Conservation (phyloP, 1,140 invertebrate genomes). For the Grapholita molesta region DNA sequence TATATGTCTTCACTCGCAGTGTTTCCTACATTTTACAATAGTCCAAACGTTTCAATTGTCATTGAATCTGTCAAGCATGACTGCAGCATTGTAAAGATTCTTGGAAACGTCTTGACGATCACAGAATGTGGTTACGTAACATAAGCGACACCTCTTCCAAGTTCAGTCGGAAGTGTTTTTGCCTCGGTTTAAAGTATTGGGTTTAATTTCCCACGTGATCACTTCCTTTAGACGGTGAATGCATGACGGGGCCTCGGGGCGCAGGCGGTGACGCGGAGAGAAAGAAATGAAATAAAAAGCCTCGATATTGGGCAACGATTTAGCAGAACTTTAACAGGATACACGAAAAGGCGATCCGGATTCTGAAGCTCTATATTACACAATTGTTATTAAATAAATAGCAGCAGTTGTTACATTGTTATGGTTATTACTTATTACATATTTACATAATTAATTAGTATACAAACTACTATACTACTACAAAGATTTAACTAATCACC, state of each 20-base stretch:
- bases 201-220: conserved; percentile 6
- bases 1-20: background rate
- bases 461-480: too few species aligned
- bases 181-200: background rate
- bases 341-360: background rate
- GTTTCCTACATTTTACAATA: background rate
- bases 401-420: too few species aligned
- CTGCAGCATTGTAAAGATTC: conserved; percentile 43
- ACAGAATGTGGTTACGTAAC: conserved; percentile 27
- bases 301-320: background rate
- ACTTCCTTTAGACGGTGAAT: conserved; percentile 9
- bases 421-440: too few species aligned
- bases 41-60: conserved; percentile 32
- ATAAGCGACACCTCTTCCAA: background rate
- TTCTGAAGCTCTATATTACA: background rate
- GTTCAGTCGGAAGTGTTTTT: conserved; percentile 2
- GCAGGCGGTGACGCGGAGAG: background rate
- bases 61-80: conserved; percentile 37
- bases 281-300: background rate
- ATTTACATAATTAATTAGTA: background rate
- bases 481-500: too few species aligned
- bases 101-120: conserved; percentile 41
- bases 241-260: background rate
- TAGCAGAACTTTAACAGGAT: conserved; percentile 6
- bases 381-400: background rate